A percentile compares a stretch with the other conserved stretches of the same genome.
Evolutionary conservation across 1,140 invertebrate genomes (phyloP).

Genomic region (Portunus trituberculatus): DNA sequence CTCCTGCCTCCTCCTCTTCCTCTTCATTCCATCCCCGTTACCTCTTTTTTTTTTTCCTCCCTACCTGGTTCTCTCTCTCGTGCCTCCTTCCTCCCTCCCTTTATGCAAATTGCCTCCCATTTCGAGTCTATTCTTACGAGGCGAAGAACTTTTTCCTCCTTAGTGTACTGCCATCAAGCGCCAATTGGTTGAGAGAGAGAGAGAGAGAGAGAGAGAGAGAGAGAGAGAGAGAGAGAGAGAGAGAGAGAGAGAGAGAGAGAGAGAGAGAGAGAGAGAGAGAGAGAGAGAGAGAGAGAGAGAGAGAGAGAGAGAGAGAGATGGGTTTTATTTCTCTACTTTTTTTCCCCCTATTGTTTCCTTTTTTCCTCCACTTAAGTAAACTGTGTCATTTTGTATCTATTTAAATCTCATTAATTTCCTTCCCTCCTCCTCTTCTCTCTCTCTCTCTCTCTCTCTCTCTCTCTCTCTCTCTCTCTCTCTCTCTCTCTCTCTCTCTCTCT

Average conservation of each 20-base stretch:
- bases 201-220: too few relatives aligned
- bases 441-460: slow-evolving; percentile 6
- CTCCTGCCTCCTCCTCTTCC: background rate
- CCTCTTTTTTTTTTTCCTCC: background rate
- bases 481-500: background rate
- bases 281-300: too few relatives aligned
- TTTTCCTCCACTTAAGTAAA: background rate
- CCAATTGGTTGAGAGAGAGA: background rate
- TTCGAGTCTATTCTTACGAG: background rate
- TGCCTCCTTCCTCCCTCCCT: background rate
- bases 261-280: too few relatives aligned
- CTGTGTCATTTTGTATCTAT: background rate
- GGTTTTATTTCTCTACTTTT: too few relatives aligned
- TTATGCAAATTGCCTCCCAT: background rate
- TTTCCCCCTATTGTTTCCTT: background rate
- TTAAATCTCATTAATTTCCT: background rate
- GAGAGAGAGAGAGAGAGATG: too few relatives aligned
- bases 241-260: too few relatives aligned
- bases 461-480: too few relatives aligned
- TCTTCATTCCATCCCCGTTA: background rate
- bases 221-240: too few relatives aligned
- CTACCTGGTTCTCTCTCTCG: background rate
- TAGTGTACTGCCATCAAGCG: background rate
- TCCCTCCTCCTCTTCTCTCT: background rate
- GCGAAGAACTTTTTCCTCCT: background rate